These are phyloP conservation scores for Aphaenogaster floridana DNA, from an alignment of 1,140 invertebrate genomes.

Conservation along the genomic window DNA sequence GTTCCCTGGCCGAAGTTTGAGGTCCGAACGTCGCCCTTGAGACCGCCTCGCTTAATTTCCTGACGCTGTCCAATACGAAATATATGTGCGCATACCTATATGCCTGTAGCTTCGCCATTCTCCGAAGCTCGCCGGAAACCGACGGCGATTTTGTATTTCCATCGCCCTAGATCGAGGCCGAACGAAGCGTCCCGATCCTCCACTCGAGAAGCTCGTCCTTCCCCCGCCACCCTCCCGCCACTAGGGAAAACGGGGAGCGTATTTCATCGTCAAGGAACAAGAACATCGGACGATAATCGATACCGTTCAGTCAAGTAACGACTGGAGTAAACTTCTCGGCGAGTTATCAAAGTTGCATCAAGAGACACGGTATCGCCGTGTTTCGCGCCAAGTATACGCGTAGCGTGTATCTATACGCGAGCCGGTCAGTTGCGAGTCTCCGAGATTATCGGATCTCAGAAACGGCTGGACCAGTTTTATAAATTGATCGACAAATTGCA, in stretches of 20 bases:
- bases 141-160: conserved; percentile 60
- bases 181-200: neutral
- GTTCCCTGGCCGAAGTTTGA: conserved; percentile 66
- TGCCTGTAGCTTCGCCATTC: conserved; percentile 15
- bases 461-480: no score
- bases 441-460: no score
- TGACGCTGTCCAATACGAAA: conserved; percentile 62
- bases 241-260: conserved; percentile 1
- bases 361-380: no score
- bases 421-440: no score
- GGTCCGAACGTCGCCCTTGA: conserved; percentile 72
- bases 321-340: conserved; percentile 27
- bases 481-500: no score
- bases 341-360: conserved; percentile 49
- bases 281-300: conserved; percentile 50
- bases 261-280: conserved; percentile 55
- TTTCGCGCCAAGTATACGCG: no score
- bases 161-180: conserved; percentile 27
- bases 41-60: conserved; percentile 72
- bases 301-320: conserved; percentile 43
- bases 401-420: no score
- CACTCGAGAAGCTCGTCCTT: conserved; percentile 3
- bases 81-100: conserved; percentile 21
- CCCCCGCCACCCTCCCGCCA: neutral
- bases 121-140: conserved; percentile 30